These are phyloP conservation scores for Sphenopsis melanotis DNA, from an alignment of 2,797 vertebrate species.

Conservation along the genomic window DNA sequence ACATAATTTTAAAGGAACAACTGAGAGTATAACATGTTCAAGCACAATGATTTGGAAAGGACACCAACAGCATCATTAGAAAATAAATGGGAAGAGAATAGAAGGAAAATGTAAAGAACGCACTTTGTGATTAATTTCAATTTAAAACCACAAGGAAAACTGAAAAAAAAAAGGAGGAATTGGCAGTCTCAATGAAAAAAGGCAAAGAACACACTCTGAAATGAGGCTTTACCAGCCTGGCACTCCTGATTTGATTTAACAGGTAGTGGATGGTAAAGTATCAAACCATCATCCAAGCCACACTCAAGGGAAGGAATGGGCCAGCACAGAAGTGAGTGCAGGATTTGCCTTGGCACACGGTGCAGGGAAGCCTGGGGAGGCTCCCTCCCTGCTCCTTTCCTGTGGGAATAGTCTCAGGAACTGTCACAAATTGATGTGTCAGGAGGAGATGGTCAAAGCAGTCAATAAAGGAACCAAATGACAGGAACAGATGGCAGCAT, in stretches of 20 bases:
- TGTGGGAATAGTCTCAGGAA: not conserved
- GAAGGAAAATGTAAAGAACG: not conserved
- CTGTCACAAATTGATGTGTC: not conserved
- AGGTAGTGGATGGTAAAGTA: not conserved
- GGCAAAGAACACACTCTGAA: not conserved
- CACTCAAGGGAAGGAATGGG: not conserved
- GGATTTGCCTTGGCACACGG: not conserved
- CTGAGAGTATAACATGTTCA: not conserved
- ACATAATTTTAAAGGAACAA: not conserved
- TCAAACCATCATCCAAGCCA: not conserved
- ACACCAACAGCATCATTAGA: not conserved
- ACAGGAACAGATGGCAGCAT: not conserved
- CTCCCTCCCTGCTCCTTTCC: not conserved
- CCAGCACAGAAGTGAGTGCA: not conserved
- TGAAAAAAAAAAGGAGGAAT: not conserved
- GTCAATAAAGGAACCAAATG: not conserved
- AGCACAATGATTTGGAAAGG: not conserved
- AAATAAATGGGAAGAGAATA: not conserved
- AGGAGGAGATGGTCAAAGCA: not conserved
- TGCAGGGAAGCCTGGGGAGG: not conserved
- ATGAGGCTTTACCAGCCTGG: not conserved
- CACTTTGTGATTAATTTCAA: not conserved
- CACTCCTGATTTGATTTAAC: not conserved
- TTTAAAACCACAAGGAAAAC: not conserved
- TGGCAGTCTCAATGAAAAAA: not conserved